Evolutionary conservation across 2,113 vertebrate genomes (phyloP), one percentile per base, ranked within the genome.

Genomic region (Neogobius melanostomus): DNA sequence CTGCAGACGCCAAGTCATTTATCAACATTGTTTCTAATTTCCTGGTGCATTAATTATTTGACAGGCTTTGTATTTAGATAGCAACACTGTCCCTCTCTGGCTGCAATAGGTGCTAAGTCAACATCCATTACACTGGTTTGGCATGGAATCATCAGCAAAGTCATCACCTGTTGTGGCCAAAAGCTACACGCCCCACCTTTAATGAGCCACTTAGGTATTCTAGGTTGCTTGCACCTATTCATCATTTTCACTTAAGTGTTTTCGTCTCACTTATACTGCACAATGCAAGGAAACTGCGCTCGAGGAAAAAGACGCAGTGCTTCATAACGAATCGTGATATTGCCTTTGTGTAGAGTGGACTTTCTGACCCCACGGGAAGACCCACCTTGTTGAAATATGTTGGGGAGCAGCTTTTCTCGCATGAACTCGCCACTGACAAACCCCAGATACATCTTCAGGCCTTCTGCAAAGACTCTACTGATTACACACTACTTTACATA

Each of bases 301-400:
- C 11, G 65, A 73, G 28, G 48, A 70, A 74, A 56, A 68, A 72
- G 68, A 56, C 68, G 42, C 17, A 47, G 59, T 54, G 43, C 66
- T 73, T 67, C 64, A 64, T 72, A 69, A 64, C 53, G 68, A 65
- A 68, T 9, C 51, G 51, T 45, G 47, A 63, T 21, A 11, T 68
- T 51, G 72, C 50, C 44, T 51, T 64, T 43, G 49, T 69, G 52
- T 50, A 72, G 51, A 15, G 72, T 47, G 36, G 44, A 75, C 76
- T 80, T 79, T 80, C 75, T 44, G 69, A 21, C 83, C 83, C 85
- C 80, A 50, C 85, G 85, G 80, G 53, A 89, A 88, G 87, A 89
- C 84, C 87, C 87, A 84, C 89, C 87, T 90, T 73, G 81, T 72
- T 75, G 83, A 90, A 82, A 53, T 81, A 87, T 90, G 75, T 72